phyloP scores from a whole-genome alignment of 2,888 invertebrate species.

The Blomia tropicalis region DNA sequence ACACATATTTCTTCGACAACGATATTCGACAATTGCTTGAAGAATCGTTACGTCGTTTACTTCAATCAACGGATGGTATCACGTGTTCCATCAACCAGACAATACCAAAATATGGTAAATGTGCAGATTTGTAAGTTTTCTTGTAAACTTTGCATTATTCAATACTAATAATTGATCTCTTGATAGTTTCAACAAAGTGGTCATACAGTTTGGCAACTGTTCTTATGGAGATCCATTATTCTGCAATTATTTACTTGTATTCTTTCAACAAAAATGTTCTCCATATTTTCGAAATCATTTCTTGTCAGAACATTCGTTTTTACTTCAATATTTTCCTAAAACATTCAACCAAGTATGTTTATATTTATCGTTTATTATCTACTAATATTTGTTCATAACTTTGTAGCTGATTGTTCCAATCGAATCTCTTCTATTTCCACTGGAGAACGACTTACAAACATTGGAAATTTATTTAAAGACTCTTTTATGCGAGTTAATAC shows the following conservation, averaged over 20 bases:
- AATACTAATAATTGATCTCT: background rate
- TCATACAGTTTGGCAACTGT: conserved; percentile 18
- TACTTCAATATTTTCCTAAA: background rate
- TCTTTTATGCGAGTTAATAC: conserved; percentile 10
- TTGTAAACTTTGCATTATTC: background rate
- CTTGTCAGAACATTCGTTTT: conserved; percentile 1
- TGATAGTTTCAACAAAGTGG: conserved; percentile 15
- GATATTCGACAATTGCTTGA: background rate
- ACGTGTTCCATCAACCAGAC: conserved; percentile 7
- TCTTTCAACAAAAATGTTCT: conserved; percentile 16
- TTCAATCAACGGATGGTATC: conserved; percentile 1
- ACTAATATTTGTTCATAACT: background rate
- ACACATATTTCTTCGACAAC: conserved; percentile 20
- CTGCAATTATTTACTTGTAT: conserved; percentile 22
- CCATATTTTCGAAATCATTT: conserved; percentile 15
- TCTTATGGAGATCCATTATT: conserved; percentile 23
- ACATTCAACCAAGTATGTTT: conserved; percentile 17
- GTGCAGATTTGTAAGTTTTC: conserved; percentile 16
- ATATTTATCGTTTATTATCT: background rate
- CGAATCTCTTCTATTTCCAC: conserved; percentile 15
- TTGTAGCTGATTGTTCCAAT: conserved; percentile 14
- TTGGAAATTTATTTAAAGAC: conserved; percentile 16
- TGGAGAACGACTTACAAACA: conserved; percentile 14
- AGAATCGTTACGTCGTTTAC: background rate
- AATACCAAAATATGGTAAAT: conserved; percentile 4